Evolutionary conservation across 2,888 invertebrate genomes (phyloP).

Genomic region (Apamea monoglypha): DNA sequence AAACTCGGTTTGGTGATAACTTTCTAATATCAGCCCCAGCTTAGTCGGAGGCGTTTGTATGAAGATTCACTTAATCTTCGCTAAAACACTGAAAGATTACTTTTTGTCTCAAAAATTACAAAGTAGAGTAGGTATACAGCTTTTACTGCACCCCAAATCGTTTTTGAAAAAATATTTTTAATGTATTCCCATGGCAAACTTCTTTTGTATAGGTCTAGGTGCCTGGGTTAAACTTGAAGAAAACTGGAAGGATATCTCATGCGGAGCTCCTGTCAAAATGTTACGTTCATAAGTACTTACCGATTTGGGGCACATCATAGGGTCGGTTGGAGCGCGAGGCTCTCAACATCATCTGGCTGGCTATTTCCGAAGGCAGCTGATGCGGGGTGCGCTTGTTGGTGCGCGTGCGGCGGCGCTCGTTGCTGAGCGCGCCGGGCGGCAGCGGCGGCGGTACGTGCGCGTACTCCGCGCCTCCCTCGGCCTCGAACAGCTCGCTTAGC

Average conservation of each 20-base stretch:
- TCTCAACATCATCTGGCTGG: slow-evolving; percentile 94
- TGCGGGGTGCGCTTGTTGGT: slow-evolving; percentile 82
- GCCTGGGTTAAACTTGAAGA: neutral
- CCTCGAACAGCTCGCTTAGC: slow-evolving; percentile 85
- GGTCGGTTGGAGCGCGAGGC: slow-evolving; percentile 94
- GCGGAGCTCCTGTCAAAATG: neutral
- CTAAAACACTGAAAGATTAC: slow-evolving; percentile 35
- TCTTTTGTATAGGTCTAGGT: neutral
- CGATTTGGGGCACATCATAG: slow-evolving; percentile 96
- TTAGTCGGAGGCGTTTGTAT: slow-evolving; percentile 16
- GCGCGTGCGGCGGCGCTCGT: slow-evolving; percentile 82
- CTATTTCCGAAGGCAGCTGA: slow-evolving; percentile 90
- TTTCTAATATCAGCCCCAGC: slow-evolving; percentile 18
- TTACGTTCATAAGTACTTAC: slow-evolving; percentile 87
- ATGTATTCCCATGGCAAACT: neutral
- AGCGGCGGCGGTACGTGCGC: slow-evolving; percentile 75
- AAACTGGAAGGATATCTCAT: neutral
- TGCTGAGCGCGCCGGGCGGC: slow-evolving; percentile 78
- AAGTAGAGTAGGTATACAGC: slow-evolving; percentile 4
- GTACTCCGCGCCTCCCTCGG: slow-evolving; percentile 72
- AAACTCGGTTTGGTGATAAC: slow-evolving; percentile 9
- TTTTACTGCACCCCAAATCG: neutral
- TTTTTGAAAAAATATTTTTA: neutral
- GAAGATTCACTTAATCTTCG: slow-evolving; percentile 24
- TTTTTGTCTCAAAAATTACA: slow-evolving; percentile 8